Evolutionary conservation across 2,113 vertebrate species (phyloP), one percentile per base, ranked within the genome.

Genomic region (Platycercus adscitus): DNA sequence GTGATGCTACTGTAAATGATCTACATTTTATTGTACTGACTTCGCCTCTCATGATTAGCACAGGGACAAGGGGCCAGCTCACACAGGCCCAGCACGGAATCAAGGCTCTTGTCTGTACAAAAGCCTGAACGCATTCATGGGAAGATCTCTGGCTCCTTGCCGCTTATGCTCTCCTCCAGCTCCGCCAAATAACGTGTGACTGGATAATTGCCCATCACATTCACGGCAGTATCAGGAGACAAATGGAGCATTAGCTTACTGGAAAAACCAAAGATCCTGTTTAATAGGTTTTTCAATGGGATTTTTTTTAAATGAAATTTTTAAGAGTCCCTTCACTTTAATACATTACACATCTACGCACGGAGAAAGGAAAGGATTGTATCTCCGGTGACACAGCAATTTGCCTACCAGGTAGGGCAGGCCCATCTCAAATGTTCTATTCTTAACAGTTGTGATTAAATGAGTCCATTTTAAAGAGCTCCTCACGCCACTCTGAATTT

Each of bases 301-400:
- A 12, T 63, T 82, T 85, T 65, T 86, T 63, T 75, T 0, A 20
- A 76, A 76, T 88, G 73, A 78, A 77, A 81, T 64, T 88, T 96
- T 88, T 90, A 82, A 78, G 82, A 65, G 39, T 72, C 76, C 88
- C 52, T 81, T 95, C 39, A 81, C 86, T 96, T 93, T 91, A 96
- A 86, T 64, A 71, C 33, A 83, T 81, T 66, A 75, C 49, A 91
- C 49, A 83, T 64, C 50, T 76, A 60, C 64, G 49, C 28, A 29
- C 0, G 2, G 29, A 70, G 79, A 88, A 94, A 80, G 68, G 58
- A 85, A 94, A 92, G 43, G 20, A 85, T 76, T 91, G 8, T 26
- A 29, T 39, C 79, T 80, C 68, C 37, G 13, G 41, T 31, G 31
- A 80, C 33, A 58, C 1, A 71, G 58, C 61, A 79, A 61, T 79